phyloP scores from a whole-genome alignment of 2,888 invertebrate genomes.

The Scaptomyza cyrtandrae region DNA sequence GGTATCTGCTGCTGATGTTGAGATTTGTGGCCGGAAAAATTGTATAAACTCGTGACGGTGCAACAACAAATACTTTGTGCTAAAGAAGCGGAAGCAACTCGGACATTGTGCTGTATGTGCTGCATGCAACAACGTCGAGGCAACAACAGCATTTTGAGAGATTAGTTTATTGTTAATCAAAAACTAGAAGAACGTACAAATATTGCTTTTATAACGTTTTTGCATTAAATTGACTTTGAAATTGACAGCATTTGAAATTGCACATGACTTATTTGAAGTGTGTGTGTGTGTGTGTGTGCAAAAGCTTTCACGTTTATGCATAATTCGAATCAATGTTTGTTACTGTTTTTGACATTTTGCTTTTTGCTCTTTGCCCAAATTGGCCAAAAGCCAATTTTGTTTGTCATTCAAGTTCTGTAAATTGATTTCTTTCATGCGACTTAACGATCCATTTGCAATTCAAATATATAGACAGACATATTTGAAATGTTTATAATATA shows the following conservation, averaged over 20 bases:
- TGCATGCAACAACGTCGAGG: conserved; percentile 15
- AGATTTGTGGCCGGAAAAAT: conserved; percentile 46
- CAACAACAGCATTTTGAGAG: conserved; percentile 50
- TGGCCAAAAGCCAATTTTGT: conserved; percentile 34
- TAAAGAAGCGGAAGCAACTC: not conserved
- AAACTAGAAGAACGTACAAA: conserved; percentile 51
- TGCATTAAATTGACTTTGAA: conserved; percentile 76
- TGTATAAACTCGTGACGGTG: conserved; percentile 58
- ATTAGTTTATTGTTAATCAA: conserved; percentile 82
- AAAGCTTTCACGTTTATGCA: conserved; percentile 38
- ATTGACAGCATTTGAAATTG: conserved; percentile 61
- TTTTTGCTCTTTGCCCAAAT: conserved; percentile 44
- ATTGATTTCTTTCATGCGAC: conserved; percentile 42
- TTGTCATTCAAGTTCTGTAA: conserved; percentile 39
- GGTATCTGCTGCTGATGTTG: conserved; percentile 19
- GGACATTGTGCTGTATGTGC: conserved; percentile 23
- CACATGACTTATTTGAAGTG: conserved; percentile 1
- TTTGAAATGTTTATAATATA: conserved; percentile 3
- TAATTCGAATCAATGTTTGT: conserved; percentile 54
- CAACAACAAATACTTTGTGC: conserved; percentile 36
- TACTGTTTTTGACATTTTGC: conserved; percentile 60
- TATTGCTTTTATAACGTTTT: conserved; percentile 49
- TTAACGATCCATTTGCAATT: conserved; percentile 44
- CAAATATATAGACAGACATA: conserved; percentile 36
- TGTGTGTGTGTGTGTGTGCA: conserved; percentile 1